A percentile compares a stretch with the other conserved stretches of the same genome.
phyloP scores from a whole-genome alignment of 1,140 invertebrate species.

The Bombus balteatus region DNA sequence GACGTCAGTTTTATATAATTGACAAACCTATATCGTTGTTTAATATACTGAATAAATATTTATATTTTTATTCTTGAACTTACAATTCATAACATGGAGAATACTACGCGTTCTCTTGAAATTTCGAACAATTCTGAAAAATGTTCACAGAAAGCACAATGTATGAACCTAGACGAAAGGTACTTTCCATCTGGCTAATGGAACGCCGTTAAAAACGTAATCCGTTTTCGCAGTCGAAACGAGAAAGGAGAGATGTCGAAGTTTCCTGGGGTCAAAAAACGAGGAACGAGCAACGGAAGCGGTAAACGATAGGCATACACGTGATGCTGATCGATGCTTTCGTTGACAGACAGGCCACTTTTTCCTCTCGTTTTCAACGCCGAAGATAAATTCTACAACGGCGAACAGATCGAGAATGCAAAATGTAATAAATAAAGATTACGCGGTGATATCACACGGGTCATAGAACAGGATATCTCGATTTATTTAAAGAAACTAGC shows the following conservation, averaged over 20 bases:
- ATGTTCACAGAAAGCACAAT: neutral
- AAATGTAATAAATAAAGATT: slow-evolving; percentile 13
- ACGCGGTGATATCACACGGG: neutral
- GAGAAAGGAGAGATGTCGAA: slow-evolving; percentile 13
- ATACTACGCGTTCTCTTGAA: too few relatives aligned
- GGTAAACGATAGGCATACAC: slow-evolving; percentile 29
- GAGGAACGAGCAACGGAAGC: neutral
- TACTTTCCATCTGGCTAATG: slow-evolving; percentile 16
- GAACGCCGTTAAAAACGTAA: slow-evolving; percentile 22
- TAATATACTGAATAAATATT: neutral
- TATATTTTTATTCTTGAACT: neutral
- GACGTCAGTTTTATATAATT: too few relatives aligned
- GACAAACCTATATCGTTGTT: too few relatives aligned
- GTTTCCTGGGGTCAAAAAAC: neutral
- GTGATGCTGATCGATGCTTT: slow-evolving; percentile 32
- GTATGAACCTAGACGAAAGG: neutral
- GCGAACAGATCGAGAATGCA: neutral
- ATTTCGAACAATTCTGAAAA: neutral
- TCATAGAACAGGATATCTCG: neutral
- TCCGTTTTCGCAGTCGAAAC: slow-evolving; percentile 17
- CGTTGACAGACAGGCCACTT: neutral
- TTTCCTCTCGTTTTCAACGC: neutral
- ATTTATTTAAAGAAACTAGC: neutral
- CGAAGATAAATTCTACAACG: neutral
- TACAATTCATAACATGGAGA: neutral